Percentiles rank a stretch among this genome's conserved stretches.
These are phyloP conservation scores for Eubasilissa regina DNA, from an alignment of 1,140 invertebrate genomes.

Conservation along the genomic window DNA sequence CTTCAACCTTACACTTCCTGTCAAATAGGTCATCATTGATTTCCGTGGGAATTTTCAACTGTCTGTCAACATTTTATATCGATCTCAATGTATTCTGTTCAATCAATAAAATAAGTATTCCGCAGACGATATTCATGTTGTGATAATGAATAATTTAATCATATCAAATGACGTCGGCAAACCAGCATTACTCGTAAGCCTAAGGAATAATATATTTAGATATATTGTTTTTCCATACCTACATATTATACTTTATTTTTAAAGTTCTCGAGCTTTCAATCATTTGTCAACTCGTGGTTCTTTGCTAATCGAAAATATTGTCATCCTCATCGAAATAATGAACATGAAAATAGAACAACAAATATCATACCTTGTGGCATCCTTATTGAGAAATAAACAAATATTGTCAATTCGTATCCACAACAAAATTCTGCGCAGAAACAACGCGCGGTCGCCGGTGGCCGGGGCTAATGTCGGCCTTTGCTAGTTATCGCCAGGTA, in stretches of 20 bases:
- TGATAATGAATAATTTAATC: too few species aligned
- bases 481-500: not conserved
- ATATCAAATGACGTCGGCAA: too few species aligned
- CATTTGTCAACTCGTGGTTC: too few species aligned
- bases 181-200: too few species aligned
- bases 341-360: conserved; percentile 13
- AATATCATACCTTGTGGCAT: conserved; percentile 34
- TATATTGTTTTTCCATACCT: too few species aligned
- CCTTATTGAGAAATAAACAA: conserved; percentile 28
- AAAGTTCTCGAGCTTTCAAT: too few species aligned
- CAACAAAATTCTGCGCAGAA: conserved; percentile 45
- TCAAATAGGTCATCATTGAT: conserved; percentile 20
- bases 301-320: too few species aligned
- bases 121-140: too few species aligned
- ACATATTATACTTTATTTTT: too few species aligned
- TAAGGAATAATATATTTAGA: too few species aligned
- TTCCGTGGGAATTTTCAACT: conserved; percentile 21
- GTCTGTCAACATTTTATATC: not conserved
- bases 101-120: not conserved
- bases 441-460: not conserved
- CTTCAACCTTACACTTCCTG: not conserved
- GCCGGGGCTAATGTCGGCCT: not conserved
- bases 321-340: too few species aligned
- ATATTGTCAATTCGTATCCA: conserved; percentile 26
- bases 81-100: conserved; percentile 4